phyloP scores from a whole-genome alignment of 2,888 invertebrate genomes.

The Pachliopta kotzebuea region DNA sequence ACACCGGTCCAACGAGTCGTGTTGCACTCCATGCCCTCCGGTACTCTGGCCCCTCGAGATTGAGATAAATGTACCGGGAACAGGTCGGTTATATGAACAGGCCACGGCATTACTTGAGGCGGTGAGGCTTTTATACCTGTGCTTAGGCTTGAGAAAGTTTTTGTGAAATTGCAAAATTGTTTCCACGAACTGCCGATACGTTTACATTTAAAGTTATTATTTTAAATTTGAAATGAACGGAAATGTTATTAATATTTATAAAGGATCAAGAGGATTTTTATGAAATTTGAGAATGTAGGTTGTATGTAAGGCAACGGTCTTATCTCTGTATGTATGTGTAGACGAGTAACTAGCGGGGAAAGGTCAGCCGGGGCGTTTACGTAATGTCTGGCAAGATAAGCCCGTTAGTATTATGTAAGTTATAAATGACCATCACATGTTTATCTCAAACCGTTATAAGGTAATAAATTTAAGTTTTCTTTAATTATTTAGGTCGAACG shows the following conservation, averaged over 20 bases:
- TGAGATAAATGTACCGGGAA: slow-evolving; percentile 60
- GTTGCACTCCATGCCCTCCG: slow-evolving; percentile 56
- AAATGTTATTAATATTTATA: no score
- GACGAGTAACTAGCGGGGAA: slow-evolving; percentile 27
- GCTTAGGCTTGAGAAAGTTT: slow-evolving; percentile 47
- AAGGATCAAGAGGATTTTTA: not conserved
- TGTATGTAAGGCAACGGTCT: slow-evolving; percentile 16
- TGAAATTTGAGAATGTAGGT: slow-evolving; percentile 18
- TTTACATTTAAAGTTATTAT: not conserved
- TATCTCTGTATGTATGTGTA: slow-evolving; percentile 19
- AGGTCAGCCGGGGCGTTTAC: slow-evolving; percentile 38
- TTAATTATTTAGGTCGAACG: not conserved
- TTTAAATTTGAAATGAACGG: not conserved
- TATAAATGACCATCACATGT: slow-evolving; percentile 26
- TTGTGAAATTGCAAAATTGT: slow-evolving; percentile 34
- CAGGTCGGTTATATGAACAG: slow-evolving; percentile 41
- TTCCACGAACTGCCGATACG: not conserved
- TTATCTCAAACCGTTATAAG: slow-evolving; percentile 22
- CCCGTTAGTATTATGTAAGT: slow-evolving; percentile 44
- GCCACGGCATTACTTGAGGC: slow-evolving; percentile 38
- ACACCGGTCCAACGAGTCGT: slow-evolving; percentile 50
- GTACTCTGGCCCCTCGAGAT: slow-evolving; percentile 50
- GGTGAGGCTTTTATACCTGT: slow-evolving; percentile 36
- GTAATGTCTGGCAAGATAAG: slow-evolving; percentile 48
- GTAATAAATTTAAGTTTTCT: slow-evolving; percentile 2